phyloP scores from a whole-genome alignment of 1,140 invertebrate genomes.

The Megalonaias nervosa region DNA sequence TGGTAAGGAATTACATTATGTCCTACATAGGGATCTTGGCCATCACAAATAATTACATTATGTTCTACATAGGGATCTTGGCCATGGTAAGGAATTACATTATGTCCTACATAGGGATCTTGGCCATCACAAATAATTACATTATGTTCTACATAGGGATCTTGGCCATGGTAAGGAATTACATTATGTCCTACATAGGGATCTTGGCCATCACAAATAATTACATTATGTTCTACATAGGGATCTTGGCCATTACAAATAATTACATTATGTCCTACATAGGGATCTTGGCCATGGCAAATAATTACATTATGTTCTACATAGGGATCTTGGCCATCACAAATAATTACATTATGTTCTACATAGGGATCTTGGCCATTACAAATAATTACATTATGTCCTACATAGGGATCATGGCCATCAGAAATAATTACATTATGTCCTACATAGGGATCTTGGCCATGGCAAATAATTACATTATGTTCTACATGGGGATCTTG shows the following conservation, averaged over 20 bases:
- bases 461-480: constrained; percentile 37
- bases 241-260: too few relatives aligned
- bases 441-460: too few relatives aligned
- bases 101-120: constrained; percentile 66
- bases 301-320: background rate
- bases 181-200: too few relatives aligned
- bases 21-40: constrained; percentile 65
- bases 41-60: constrained; percentile 51
- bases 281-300: constrained; percentile 64
- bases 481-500: constrained; percentile 66
- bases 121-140: constrained; percentile 48
- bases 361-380: constrained; percentile 50
- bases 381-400: too few relatives aligned
- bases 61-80: background rate
- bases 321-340: background rate
- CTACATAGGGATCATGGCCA: too few relatives aligned
- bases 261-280: constrained; percentile 64
- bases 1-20: constrained; percentile 68
- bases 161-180: too few relatives aligned
- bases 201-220: too few relatives aligned
- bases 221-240: too few relatives aligned
- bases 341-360: constrained; percentile 67
- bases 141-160: too few relatives aligned
- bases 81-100: constrained; percentile 55
- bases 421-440: too few relatives aligned